Base-by-base conservation (phyloP, 2,113 vertebrate species). In the Pontoporia blainvillei region DNA sequence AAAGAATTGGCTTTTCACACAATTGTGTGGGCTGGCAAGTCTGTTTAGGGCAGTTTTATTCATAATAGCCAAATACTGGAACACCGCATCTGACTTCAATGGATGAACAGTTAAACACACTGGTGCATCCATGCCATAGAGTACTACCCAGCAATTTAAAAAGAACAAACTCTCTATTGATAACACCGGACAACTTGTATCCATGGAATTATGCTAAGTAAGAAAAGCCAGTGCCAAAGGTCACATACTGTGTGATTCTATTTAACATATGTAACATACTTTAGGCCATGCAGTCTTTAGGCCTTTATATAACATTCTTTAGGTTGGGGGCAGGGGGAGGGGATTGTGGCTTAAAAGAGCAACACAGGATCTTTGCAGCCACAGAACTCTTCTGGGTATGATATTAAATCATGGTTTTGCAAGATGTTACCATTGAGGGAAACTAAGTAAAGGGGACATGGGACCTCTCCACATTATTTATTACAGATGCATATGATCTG, bases 71-170 rank as follows among this genome's bases (percentile, higher is more conserved):
- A 61, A 59, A 54, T 46, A 20, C 25, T 46, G 2, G 27, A 83
- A 54, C 73, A 66, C 62, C 17, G 17, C 14, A 88, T 2, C 46
- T 14, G 10, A 15, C 17, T 88, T 83, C 23, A 57, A 52, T 13
- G 71, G n/a, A 9, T 54, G 11, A 91, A 57, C n/a, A 20, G 11
- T 25, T 87, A 36, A 52, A 31, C 25, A 76, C 46, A 59, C 14
- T 18, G 1, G 1, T 17, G 23, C 8, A 27, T 69, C 14, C 21
- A 34, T 8, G 18, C 1, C 1, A 21, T 5, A 10, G 17, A 44
- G 5, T 14, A 66, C 6, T 15, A 13, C 9, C 41, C 34, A 78
- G 18, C 20, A 17, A 44, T 8, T 20, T 2, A 39, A 64, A 72
- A 61, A 15, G 3, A 84, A 72, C 20, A 76, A 52, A 46, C 11